Percentiles rank a stretch among this genome's conserved stretches.
These are phyloP conservation scores for Sebastes iracundus DNA, from an alignment of 2,797 vertebrate species.

Conservation along the genomic window DNA sequence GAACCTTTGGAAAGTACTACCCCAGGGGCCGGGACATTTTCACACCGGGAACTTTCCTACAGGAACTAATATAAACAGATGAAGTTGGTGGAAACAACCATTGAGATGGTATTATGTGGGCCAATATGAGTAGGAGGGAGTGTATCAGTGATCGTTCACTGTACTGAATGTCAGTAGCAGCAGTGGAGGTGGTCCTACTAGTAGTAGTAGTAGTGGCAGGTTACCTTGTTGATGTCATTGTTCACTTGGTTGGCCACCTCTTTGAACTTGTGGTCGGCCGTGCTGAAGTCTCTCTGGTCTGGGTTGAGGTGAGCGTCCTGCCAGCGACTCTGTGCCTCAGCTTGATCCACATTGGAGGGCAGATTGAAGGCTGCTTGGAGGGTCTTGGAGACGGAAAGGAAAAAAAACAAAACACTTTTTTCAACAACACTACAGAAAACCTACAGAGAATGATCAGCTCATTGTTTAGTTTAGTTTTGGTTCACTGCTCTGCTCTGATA, in stretches of 20 bases:
- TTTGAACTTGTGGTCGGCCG: constrained; percentile 97
- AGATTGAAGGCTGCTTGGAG: constrained; percentile 91
- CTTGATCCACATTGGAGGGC: constrained; percentile 73
- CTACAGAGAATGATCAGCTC: background rate
- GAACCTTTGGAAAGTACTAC: too few species aligned
- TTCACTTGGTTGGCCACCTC: constrained; percentile 93
- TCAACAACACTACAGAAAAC: background rate
- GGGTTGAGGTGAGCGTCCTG: constrained; percentile 94
- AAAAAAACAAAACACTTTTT: too few species aligned
- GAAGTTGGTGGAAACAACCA: background rate
- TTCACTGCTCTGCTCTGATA: too few species aligned
- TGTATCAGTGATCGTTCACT: background rate
- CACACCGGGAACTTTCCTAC: background rate
- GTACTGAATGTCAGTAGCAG: background rate
- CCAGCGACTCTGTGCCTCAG: constrained; percentile 88
- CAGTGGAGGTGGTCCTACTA: background rate
- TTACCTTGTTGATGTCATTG: constrained; percentile 96
- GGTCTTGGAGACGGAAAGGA: constrained; percentile 75
- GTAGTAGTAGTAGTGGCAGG: too few species aligned
- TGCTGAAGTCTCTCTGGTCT: constrained; percentile 94
- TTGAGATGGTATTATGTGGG: background rate
- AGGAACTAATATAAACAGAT: background rate
- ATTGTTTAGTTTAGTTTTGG: background rate
- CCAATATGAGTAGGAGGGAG: background rate
- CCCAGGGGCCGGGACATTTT: too few species aligned